Base-by-base conservation (phyloP, 1,140 invertebrate species). In the Amphibalanus amphitrite region DNA sequence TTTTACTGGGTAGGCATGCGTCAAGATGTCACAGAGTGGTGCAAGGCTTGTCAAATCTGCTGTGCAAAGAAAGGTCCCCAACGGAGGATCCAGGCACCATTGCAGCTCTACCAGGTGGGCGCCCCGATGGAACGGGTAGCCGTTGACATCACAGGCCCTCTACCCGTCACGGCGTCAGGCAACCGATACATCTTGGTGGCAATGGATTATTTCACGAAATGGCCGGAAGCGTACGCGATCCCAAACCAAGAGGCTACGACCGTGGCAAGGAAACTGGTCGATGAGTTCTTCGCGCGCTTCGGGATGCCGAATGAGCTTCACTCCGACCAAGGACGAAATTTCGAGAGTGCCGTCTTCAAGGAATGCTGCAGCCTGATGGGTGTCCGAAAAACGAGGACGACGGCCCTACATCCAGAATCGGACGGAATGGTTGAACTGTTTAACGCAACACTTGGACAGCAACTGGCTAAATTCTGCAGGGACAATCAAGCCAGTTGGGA, bases 301-400 rank as follows among this genome's bases (percentile, higher is more conserved):
- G 47, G 47, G 10, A 59, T 59, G 47, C 47, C 47, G 1, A 13
- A 20, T 26, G 69, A 69, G 26, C 47, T 69, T 1, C 69, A 69
- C n/a, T 69, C 69, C 25, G 69, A 69, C 26, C 26, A 69, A 59
- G 69, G 69, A 26, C 23, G 69, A 69, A 26, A 69, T n/a, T 69
- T 26, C 8, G 26, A 69, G 23, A 59, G 47, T 23, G 6, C 47
- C 1, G 47, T 59, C 3, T 59, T 59, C 17, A 59, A 59, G 10
- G 69, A 69, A 28, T 69, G 25, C 13, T 28, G 69, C 69, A 69
- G 13, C n/a, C 69, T 29, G 0, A 13, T 69, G 25, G 69, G 28
- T 10, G 28, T 69, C 10, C 28, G 26, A 26, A 69, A 59, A 59
- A 59, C 47, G 1, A 8, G 47, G 13, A 59, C 47, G 1, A 59